Percentiles rank a stretch among this genome's conserved stretches.
Conservation (phyloP, 2,797 vertebrate species). For the Anguilla megastoma region DNA sequence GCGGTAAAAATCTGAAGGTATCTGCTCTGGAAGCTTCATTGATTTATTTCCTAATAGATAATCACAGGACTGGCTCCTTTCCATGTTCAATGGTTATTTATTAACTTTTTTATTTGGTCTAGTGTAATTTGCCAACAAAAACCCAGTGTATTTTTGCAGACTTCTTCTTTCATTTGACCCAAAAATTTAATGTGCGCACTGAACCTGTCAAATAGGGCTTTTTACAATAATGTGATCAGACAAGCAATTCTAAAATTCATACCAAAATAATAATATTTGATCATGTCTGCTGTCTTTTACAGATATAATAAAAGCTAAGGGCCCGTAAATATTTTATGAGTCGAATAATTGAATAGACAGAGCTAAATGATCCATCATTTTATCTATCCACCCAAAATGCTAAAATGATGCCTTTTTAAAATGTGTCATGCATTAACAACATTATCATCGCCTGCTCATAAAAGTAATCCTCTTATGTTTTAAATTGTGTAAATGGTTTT, state of each 20-base stretch:
- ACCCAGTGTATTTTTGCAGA: background rate
- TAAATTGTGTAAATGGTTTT: background rate
- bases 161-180: background rate
- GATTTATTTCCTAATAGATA: background rate
- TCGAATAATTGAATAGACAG: background rate
- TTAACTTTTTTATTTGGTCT: background rate
- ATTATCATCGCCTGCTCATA: background rate
- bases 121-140: background rate
- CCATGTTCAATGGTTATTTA: background rate
- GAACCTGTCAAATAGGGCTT: background rate
- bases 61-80: background rate
- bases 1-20: background rate
- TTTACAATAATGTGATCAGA: background rate
- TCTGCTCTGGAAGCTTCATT: background rate
- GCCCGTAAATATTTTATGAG: background rate
- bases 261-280: background rate
- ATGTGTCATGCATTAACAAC: background rate
- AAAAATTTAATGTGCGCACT: background rate
- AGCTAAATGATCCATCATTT: background rate
- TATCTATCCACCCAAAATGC: background rate
- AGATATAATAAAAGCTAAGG: background rate
- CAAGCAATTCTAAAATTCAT: background rate
- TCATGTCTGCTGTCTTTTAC: background rate
- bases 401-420: background rate
- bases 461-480: background rate